Conservation (phyloP, 2,888 invertebrate genomes). For the Hofmannophila pseudospretella region DNA sequence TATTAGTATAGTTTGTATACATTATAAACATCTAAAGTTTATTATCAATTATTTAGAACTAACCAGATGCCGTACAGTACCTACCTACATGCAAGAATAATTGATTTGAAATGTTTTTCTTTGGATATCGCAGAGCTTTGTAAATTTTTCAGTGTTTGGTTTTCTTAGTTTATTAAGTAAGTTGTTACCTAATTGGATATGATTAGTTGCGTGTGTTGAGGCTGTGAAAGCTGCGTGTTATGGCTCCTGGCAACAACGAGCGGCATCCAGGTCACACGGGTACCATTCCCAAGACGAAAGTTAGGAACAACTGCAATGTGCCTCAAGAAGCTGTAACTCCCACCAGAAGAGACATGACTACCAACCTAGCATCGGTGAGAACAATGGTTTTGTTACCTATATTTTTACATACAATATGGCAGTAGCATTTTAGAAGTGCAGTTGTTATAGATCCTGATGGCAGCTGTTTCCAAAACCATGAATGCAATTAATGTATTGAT, state of each 20-base stretch:
- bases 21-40: too few relatives aligned
- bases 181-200: conserved; percentile 12
- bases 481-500: too few relatives aligned
- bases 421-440: background rate
- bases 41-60: too few relatives aligned
- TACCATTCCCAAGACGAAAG: conserved; percentile 82
- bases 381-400: too few relatives aligned
- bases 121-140: too few relatives aligned
- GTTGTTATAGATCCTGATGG: background rate
- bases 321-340: conserved; percentile 80
- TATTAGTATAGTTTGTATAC: too few relatives aligned
- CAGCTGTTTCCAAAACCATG: background rate
- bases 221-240: conserved; percentile 37
- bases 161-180: background rate
- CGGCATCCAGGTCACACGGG: conserved; percentile 78
- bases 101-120: too few relatives aligned
- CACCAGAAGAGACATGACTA: conserved; percentile 76
- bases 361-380: conserved; percentile 70
- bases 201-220: conserved; percentile 24
- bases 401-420: background rate
- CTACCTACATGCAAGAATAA: too few relatives aligned
- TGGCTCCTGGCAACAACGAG: conserved; percentile 75
- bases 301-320: conserved; percentile 78
- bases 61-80: too few relatives aligned
- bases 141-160: too few relatives aligned